A percentile compares a stretch with the other conserved stretches of the same genome.
Evolutionary conservation across 2,113 vertebrate species (phyloP).

Genomic region (Lota lota): DNA sequence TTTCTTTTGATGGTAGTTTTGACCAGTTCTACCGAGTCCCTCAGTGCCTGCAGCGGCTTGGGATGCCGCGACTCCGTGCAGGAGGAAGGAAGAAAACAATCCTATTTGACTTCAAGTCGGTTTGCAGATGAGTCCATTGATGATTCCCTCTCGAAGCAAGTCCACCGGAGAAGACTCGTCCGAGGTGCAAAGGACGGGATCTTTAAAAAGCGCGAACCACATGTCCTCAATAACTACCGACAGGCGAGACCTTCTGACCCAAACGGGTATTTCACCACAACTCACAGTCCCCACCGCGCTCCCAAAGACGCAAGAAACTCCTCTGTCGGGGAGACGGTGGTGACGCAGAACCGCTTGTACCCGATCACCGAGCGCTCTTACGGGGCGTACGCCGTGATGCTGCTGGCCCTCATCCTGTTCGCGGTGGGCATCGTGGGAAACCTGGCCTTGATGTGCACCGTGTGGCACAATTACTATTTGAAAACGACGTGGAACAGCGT

Average conservation of each 20-base stretch:
- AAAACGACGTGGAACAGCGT: slow-evolving; percentile 93
- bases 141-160: background rate
- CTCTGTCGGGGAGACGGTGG: slow-evolving; percentile 42
- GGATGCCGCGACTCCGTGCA: background rate
- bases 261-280: slow-evolving; percentile 65
- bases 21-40: no score
- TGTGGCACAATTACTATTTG: slow-evolving; percentile 92
- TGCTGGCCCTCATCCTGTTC: slow-evolving; percentile 86
- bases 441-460: slow-evolving; percentile 91
- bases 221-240: slow-evolving; percentile 53
- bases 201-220: slow-evolving; percentile 56
- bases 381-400: slow-evolving; percentile 83
- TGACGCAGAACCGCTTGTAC: slow-evolving; percentile 81
- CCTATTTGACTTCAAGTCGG: background rate
- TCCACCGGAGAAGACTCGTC: slow-evolving; percentile 27
- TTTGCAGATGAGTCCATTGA: background rate
- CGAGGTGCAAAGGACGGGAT: slow-evolving; percentile 68
- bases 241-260: slow-evolving; percentile 59
- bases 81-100: background rate
- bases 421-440: slow-evolving; percentile 86
- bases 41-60: no score
- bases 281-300: slow-evolving; percentile 31
- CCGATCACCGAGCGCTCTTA: slow-evolving; percentile 82
- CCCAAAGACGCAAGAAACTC: slow-evolving; percentile 39
- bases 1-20: no score